These are phyloP conservation scores for Physella acuta DNA, from an alignment of 1,140 invertebrate species.

Conservation along the genomic window DNA sequence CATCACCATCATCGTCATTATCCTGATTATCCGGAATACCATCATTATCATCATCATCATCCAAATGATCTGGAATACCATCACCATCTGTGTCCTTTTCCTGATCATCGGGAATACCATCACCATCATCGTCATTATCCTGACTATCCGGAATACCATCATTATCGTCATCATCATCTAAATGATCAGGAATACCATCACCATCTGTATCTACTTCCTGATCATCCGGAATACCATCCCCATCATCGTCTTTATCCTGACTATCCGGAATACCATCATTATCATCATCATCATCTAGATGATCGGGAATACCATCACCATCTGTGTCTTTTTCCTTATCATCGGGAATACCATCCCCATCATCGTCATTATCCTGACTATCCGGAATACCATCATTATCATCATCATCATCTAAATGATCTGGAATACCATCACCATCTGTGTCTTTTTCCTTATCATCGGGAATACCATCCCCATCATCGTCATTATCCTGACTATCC, in stretches of 20 bases:
- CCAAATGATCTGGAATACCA: neutral
- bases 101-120: slow-evolving; percentile 24
- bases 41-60: slow-evolving; percentile 33
- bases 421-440: slow-evolving; percentile 12
- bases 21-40: slow-evolving; percentile 48
- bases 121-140: slow-evolving; percentile 40
- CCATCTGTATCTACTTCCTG: slow-evolving; percentile 1
- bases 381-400: slow-evolving; percentile 13
- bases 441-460: neutral
- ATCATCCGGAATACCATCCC: slow-evolving; percentile 7
- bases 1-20: slow-evolving; percentile 1
- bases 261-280: slow-evolving; percentile 9
- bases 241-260: slow-evolving; percentile 6
- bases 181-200: slow-evolving; percentile 6
- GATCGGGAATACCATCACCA: slow-evolving; percentile 12
- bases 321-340: neutral
- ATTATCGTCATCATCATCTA: slow-evolving; percentile 33
- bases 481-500: neutral
- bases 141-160: slow-evolving; percentile 42
- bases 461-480: neutral
- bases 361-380: slow-evolving; percentile 7
- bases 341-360: neutral
- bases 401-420: neutral
- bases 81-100: slow-evolving; percentile 33
- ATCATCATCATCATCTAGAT: neutral